Conservation (phyloP, 2,113 vertebrate genomes). For the Toxotes jaculatrix region DNA sequence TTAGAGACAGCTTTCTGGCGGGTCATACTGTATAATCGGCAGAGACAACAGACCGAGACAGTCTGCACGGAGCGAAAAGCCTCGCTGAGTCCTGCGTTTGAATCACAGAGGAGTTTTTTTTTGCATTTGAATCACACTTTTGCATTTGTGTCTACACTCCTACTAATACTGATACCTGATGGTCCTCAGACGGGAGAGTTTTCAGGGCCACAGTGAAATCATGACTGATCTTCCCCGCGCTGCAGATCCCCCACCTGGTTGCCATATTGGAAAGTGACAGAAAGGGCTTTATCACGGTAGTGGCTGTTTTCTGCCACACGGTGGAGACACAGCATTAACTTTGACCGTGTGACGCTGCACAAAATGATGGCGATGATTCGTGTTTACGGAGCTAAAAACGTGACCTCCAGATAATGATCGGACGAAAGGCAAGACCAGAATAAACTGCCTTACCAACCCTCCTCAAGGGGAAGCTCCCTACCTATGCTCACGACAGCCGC, state of each 20-base stretch:
- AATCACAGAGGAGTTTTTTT: not conserved
- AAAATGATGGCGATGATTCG: constrained; percentile 3
- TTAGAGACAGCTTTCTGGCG: not conserved
- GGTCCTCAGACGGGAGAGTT: constrained; percentile 84
- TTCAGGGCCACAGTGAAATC: constrained; percentile 87
- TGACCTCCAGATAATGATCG: not conserved
- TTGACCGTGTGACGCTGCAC: constrained; percentile 2
- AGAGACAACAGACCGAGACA: not conserved
- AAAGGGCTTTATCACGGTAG: not conserved
- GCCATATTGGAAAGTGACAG: constrained; percentile 77
- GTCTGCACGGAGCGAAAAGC: not conserved
- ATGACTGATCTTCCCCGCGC: constrained; percentile 86
- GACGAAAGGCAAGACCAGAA: not conserved
- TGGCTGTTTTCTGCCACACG: constrained; percentile 15
- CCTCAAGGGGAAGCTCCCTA: too few species aligned
- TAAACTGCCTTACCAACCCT: not conserved
- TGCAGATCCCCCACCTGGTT: constrained; percentile 88
- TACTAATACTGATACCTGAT: constrained; percentile 82
- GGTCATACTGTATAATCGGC: not conserved
- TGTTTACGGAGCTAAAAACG: not conserved
- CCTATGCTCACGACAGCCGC: not conserved
- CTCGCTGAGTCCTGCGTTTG: fast-evolving
- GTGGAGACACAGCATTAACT: constrained; percentile 41
- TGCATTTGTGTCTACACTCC: not conserved
- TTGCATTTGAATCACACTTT: not conserved